A percentile compares a stretch with the other conserved stretches of the same genome.
Evolutionary conservation across 2,888 invertebrate genomes (phyloP).

Genomic region (Oasisia sp.): DNA sequence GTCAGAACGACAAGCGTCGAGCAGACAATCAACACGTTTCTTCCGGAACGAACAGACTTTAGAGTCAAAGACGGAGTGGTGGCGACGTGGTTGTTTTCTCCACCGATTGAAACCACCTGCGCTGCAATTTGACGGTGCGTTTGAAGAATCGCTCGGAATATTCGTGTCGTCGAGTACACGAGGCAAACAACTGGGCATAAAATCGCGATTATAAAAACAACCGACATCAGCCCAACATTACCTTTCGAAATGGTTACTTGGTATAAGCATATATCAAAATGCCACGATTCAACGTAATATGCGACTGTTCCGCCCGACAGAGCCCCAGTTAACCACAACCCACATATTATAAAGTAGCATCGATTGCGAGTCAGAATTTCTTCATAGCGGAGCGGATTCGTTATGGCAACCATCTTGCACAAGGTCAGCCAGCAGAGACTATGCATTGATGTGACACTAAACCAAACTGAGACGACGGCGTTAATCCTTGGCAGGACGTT

Average conservation of each 20-base stretch:
- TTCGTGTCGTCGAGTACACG: background rate
- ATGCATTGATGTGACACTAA: background rate
- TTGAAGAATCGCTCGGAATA: background rate
- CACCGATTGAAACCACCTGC: background rate
- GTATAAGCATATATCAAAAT: too few species aligned
- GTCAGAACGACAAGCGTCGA: background rate
- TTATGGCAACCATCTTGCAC: background rate
- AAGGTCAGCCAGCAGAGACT: background rate
- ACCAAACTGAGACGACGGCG: background rate
- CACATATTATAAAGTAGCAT: background rate
- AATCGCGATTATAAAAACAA: background rate
- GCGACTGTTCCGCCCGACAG: background rate
- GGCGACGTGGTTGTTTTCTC: background rate
- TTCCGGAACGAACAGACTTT: background rate
- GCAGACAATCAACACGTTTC: background rate
- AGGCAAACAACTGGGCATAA: background rate
- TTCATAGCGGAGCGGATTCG: background rate
- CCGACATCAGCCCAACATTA: too few species aligned
- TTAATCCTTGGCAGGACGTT: background rate
- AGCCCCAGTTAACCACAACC: background rate
- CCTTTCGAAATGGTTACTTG: too few species aligned
- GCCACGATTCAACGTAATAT: background rate
- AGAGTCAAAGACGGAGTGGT: background rate
- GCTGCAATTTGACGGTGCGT: background rate
- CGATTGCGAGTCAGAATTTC: background rate